Percentiles rank a stretch among this genome's conserved stretches.
These are phyloP conservation scores for Parapristionchus giblindavisi DNA, from an alignment of 2,888 invertebrate species.

Conservation along the genomic window DNA sequence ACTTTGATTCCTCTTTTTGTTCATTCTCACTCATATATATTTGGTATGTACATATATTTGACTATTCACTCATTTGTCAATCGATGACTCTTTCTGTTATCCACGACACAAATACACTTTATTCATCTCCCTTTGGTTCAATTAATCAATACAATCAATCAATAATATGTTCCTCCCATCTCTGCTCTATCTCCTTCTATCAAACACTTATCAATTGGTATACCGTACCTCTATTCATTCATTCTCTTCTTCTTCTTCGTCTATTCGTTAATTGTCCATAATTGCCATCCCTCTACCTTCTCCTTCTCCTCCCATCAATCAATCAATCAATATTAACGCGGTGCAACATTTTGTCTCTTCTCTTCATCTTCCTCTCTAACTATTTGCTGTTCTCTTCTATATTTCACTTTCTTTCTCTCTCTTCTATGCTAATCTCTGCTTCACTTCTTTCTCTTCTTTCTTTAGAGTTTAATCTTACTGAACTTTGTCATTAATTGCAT, in stretches of 20 bases:
- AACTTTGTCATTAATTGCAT: too few relatives aligned
- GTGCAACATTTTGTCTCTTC: neutral
- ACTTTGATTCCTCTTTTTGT: conserved; percentile 8
- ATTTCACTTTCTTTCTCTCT: conserved; percentile 1
- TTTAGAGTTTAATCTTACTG: too few relatives aligned
- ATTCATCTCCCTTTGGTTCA: neutral
- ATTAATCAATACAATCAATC: conserved; percentile 13
- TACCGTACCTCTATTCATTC: neutral
- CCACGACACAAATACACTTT: too few relatives aligned
- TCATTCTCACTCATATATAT: conserved; percentile 7
- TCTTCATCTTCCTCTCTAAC: neutral
- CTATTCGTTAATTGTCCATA: neutral
- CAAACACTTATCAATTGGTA: conserved; percentile 6
- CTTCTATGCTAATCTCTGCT: neutral
- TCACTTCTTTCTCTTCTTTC: neutral
- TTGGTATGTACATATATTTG: conserved; percentile 27
- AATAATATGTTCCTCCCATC: conserved; percentile 6
- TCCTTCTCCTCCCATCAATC: neutral
- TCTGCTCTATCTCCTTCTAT: neutral
- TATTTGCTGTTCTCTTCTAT: neutral
- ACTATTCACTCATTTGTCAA: neutral
- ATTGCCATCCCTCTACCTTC: neutral
- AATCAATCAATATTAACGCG: conserved; percentile 31
- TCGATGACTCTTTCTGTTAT: too few relatives aligned
- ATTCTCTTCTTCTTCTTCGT: neutral